A percentile compares a stretch with the other conserved stretches of the same genome.
phyloP scores from a whole-genome alignment of 2,888 invertebrate species.

The Ferrisia virgata region DNA sequence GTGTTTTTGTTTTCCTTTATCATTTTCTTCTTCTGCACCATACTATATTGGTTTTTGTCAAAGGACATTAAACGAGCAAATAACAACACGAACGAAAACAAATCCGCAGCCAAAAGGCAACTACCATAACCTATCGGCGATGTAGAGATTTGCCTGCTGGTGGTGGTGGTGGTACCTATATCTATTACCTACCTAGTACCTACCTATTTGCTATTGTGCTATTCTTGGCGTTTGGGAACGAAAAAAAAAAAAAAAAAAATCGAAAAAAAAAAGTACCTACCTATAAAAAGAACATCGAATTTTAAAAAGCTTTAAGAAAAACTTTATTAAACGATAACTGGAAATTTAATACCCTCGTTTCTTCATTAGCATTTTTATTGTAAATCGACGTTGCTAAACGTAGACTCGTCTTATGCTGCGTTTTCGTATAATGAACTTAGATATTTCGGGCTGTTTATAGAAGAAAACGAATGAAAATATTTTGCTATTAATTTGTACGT shows the following conservation, averaged over 20 bases:
- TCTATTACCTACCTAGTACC: not conserved
- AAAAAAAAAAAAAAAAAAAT: not conserved
- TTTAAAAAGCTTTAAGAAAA: not conserved
- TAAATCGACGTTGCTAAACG: not conserved
- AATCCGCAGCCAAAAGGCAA: not conserved
- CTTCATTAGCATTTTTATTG: conserved; percentile 17
- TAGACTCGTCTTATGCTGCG: not conserved
- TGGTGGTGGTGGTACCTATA: no score
- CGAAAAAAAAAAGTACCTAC: not conserved
- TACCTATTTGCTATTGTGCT: not conserved
- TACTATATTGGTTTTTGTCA: conserved; percentile 5
- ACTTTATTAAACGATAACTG: conserved; percentile 9
- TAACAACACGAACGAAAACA: not conserved
- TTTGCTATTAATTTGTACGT: not conserved
- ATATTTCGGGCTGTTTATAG: not conserved
- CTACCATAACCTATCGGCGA: not conserved
- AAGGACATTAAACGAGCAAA: conserved; percentile 5
- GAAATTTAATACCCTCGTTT: conserved; percentile 17
- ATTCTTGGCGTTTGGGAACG: not conserved
- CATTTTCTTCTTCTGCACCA: conserved; percentile 9
- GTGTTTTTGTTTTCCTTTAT: conserved; percentile 21
- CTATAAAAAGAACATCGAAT: not conserved
- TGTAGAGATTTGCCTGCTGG: no score
- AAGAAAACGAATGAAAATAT: not conserved
- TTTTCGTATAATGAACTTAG: not conserved